Conservation (phyloP, 2,113 vertebrate genomes). For the Myotis davidii region DNA sequence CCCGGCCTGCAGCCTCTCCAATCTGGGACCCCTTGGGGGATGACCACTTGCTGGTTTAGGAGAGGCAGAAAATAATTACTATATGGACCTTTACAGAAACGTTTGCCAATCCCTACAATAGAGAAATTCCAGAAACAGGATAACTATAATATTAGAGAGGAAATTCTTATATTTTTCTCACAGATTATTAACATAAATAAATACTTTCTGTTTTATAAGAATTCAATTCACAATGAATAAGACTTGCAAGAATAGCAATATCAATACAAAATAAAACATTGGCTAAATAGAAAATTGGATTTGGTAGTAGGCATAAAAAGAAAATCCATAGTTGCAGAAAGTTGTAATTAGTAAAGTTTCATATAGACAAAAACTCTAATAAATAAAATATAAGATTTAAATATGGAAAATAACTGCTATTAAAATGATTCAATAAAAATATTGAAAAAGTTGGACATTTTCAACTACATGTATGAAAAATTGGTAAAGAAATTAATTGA, state of each 20-base stretch:
- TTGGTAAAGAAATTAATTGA: neutral
- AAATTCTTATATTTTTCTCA: conserved; percentile 13
- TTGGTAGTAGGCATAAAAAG: neutral
- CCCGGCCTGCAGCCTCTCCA: too few species aligned
- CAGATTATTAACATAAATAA: neutral
- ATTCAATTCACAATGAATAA: neutral
- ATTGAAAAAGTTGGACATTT: conserved; percentile 4
- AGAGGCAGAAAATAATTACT: neutral
- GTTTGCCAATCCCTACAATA: neutral
- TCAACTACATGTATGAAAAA: neutral
- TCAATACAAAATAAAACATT: neutral
- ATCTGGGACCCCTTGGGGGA: too few species aligned
- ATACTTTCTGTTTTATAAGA: neutral
- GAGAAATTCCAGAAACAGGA: neutral
- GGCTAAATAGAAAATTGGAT: neutral
- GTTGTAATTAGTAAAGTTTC: conserved; percentile 12
- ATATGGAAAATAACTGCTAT: neutral
- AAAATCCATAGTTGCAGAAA: conserved; percentile 28
- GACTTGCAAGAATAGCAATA: neutral
- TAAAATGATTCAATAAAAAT: neutral
- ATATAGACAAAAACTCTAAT: neutral
- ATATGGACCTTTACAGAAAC: neutral
- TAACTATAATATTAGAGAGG: neutral
- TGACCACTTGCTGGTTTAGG: too few species aligned
- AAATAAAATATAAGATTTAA: conserved; percentile 12